Conservation (phyloP, 1,140 invertebrate species). For the Temnothorax longispinosus region DNA sequence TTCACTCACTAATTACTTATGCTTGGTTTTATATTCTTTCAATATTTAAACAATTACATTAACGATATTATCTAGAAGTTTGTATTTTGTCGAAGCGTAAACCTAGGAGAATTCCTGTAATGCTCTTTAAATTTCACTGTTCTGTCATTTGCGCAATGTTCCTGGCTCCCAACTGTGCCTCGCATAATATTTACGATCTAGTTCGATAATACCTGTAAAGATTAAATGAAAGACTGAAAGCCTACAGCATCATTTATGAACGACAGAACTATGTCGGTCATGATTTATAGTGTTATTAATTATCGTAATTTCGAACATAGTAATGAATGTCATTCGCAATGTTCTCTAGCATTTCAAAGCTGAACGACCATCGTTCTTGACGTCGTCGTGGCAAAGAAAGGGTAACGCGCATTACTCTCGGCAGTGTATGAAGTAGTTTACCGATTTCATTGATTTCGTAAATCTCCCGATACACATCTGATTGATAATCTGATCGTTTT, state of each 20-base stretch:
- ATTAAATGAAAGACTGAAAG: background rate
- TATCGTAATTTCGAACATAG: background rate
- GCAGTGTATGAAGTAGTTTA: slow-evolving; percentile 6
- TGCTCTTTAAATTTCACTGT: background rate
- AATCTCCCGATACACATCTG: slow-evolving; percentile 52
- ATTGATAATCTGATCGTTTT: background rate
- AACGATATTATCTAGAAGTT: background rate
- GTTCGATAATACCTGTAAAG: background rate
- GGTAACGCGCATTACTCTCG: background rate
- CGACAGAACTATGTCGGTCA: slow-evolving; percentile 6
- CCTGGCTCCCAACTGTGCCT: background rate
- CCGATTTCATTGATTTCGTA: slow-evolving; percentile 43
- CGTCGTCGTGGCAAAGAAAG: background rate
- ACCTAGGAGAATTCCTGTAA: background rate
- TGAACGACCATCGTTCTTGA: background rate
- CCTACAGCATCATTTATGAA: slow-evolving; percentile 7
- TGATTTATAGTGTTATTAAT: slow-evolving; percentile 34
- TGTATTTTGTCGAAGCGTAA: background rate
- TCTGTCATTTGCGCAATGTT: background rate
- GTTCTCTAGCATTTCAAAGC: background rate
- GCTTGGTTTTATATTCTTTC: background rate
- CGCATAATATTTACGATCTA: slow-evolving; percentile 19
- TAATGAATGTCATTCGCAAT: background rate
- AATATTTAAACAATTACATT: background rate
- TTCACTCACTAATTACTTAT: background rate